These are phyloP conservation scores for Acridotheres tristis DNA, from an alignment of 2,797 vertebrate genomes.

Conservation along the genomic window DNA sequence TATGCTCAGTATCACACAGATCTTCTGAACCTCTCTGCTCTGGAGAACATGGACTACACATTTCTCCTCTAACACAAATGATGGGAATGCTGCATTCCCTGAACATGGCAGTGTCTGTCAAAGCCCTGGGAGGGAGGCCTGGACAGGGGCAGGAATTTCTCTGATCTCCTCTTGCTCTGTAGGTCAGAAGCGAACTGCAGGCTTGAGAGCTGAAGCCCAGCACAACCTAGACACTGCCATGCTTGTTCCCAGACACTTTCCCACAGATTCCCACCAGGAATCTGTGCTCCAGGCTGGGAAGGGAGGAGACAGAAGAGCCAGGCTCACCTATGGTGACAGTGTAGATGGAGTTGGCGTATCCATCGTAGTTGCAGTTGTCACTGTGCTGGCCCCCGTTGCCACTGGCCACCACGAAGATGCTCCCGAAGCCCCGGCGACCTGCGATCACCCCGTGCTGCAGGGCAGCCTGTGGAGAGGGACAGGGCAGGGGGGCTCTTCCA, in stretches of 20 bases:
- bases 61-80: background rate
- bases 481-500: background rate
- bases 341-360: constrained; percentile 98
- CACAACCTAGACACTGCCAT: rapidly evolving
- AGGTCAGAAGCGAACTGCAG: background rate
- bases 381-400: constrained; percentile 92
- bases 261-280: background rate
- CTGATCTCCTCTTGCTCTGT: background rate
- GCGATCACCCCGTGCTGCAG: constrained; percentile 95
- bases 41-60: rapidly evolving
- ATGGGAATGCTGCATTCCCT: background rate
- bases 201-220: background rate
- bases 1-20: background rate
- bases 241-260: rapidly evolving
- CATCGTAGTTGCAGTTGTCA: constrained; percentile 98
- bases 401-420: constrained; percentile 97
- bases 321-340: constrained; percentile 92
- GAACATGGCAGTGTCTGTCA: rapidly evolving
- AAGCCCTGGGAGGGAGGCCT: background rate
- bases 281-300: background rate
- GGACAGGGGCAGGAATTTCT: background rate
- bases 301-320: rapidly evolving
- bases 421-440: constrained; percentile 92
- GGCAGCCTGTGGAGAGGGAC: constrained; percentile 82
- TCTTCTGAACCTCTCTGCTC: background rate